Evolutionary conservation across 2,797 vertebrate species (phyloP).

Genomic region (Spinus pinus): DNA sequence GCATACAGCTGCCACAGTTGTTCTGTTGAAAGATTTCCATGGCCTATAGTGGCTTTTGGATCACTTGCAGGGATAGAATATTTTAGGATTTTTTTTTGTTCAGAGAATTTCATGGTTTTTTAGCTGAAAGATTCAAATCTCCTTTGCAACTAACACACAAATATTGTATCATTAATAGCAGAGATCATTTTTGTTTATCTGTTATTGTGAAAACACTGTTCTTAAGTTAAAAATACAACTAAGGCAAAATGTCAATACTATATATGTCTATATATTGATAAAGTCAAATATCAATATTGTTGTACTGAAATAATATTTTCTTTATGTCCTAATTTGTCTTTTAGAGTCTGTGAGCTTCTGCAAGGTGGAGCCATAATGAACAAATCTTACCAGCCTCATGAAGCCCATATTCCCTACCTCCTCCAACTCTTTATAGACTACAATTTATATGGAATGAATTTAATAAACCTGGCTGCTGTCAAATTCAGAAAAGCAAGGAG

Average conservation of each 20-base stretch:
- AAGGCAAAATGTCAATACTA: background rate
- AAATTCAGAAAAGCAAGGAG: conserved; percentile 87
- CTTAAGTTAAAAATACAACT: background rate
- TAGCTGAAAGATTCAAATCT: background rate
- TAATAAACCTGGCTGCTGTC: conserved; percentile 90
- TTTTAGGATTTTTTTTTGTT: background rate
- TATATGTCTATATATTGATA: background rate
- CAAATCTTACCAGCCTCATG: conserved; percentile 95
- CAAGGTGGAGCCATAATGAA: conserved; percentile 98
- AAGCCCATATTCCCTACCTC: conserved; percentile 97
- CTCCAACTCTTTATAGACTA: conserved; percentile 99
- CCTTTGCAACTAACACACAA: background rate
- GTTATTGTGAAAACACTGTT: background rate
- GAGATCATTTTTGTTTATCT: background rate
- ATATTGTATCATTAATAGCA: background rate
- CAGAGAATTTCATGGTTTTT: background rate
- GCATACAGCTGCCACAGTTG: background rate
- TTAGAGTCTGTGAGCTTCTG: conserved; percentile 94
- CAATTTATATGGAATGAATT: conserved; percentile 98
- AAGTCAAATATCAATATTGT: background rate
- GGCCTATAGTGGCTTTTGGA: background rate
- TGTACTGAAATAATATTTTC: background rate
- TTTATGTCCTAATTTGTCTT: conserved; percentile 17
- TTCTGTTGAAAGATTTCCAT: background rate
- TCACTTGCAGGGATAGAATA: background rate